Base-by-base conservation (phyloP, 2,113 vertebrate genomes). In the Phodopus roborovskii region DNA sequence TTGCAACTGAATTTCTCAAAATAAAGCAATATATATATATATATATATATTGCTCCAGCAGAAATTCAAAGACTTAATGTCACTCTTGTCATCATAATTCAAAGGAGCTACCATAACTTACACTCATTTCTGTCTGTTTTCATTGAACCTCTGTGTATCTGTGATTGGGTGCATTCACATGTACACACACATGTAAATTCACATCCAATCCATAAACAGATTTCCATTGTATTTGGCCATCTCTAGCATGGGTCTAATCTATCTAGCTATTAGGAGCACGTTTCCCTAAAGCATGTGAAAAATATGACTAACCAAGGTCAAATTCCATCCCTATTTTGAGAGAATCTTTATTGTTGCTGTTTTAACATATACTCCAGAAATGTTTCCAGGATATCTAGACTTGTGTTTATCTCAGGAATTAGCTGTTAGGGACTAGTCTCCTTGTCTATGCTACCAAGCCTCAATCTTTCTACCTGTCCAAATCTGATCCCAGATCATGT, bases 1-100 rank as follows among this genome's bases (percentile, higher is more conserved):
- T 60, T 78, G 73, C 68, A 94, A 91, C 91, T 91, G 82, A 96
- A 62, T 96, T 97, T 96, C 74, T 93, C 73, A 58, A 50, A 74
- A 50, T 33, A 68, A 45, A 93, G 60, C 22, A 94, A 68, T 94
- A 84, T 28, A 64, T 75, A 56, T 84, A 39, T 68, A 17, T 93
- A 68, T 94, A 84, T 28, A 64, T 75, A 56, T 84, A 39, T 68
- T 48, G 86, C 56, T 84, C 42, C 1, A 66, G 68, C 16, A 96
- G 62, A 95, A 96, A 96, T 95, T 62, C 56, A 86, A 97, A 84
- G 53, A 56, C 15, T 71, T 24, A 92, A 87, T 6, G 13, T 17
- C 19, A n/a, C 53, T 30, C 0, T 74, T 58, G 82, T 95, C 62
- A 73, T 79, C 53, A 94, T 39, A 78, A 30, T 78, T 91, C 73